Conservation (phyloP, 2,888 invertebrate genomes). For the Thereva unica region DNA sequence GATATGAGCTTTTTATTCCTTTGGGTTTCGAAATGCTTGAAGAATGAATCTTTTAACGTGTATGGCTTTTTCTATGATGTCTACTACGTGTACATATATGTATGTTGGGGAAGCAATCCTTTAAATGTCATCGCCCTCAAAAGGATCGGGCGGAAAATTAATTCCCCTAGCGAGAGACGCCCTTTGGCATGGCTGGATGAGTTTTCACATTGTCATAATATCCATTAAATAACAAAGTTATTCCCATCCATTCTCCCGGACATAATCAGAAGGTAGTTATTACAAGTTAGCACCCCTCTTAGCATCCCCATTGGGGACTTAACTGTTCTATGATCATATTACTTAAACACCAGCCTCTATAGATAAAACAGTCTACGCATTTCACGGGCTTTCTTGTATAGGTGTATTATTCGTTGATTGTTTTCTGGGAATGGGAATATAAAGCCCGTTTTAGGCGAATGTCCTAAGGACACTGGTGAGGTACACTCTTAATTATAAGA, state of each 20-base stretch:
- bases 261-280: constrained; percentile 38
- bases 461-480: no score
- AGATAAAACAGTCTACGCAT: no score
- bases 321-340: constrained; percentile 18
- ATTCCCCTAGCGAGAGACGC: constrained; percentile 22
- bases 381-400: no score
- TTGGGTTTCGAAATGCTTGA: not conserved
- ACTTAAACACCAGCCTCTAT: not conserved
- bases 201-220: constrained; percentile 31
- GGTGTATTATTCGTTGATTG: no score
- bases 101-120: constrained; percentile 8
- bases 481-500: constrained; percentile 32
- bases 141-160: constrained; percentile 28
- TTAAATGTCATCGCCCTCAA: constrained; percentile 4
- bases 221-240: constrained; percentile 29
- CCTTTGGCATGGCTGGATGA: constrained; percentile 30
- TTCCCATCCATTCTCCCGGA: constrained; percentile 24
- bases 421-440: no score
- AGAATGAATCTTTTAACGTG: constrained; percentile 1
- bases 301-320: constrained; percentile 4
- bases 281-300: constrained; percentile 36
- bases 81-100: not conserved
- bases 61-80: not conserved
- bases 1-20: constrained; percentile 12
- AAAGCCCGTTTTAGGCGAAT: no score